Base-by-base conservation (phyloP, 2,113 vertebrate genomes). In the Pluvialis apricaria region DNA sequence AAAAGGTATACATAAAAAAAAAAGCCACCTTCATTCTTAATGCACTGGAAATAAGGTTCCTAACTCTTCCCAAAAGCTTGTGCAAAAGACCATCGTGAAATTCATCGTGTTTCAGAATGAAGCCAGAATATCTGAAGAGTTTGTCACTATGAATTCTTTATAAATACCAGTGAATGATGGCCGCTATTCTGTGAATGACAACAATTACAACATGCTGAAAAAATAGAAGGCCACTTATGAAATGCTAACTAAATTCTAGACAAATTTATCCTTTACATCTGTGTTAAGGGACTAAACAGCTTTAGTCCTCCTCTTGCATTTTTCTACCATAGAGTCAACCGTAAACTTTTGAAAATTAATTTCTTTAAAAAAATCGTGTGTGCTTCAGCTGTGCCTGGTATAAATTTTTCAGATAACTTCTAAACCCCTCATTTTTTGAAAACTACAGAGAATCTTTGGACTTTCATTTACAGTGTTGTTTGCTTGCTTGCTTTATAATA, bases 331-430 rank as follows among this genome's bases (percentile, higher is more conserved):
- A 51, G 45, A 76, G 57, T 66, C 32, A 31, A 45, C n/a, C 1
- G 1, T 51, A 36, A 72, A 36, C 18, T 61, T 40, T 12, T 57
- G 36, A 88, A 61, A 76, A 40, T 32, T 31, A 0, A 22, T 24
- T 5, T 45, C 80, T 72, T 32, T 49, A 4, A 13, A 55, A 34
- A 34, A 69, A 42, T 19, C 5, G 0, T 8, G 2, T 0, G 0
- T 62, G 32, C 16, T 77, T 54, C 14, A 73, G 34, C 36, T 52
- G 58, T 47, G 64, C 31, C 38, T 47, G 28, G 11, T 29, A 21
- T 44, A 38, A n/a, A 28, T 65, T 68, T 82, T 84, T 28, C 34
- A 42, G 25, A 3, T 73, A 36, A 55, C 24, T 82, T 81, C 51
- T 19, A 65, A 90, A 75, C 49, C 36, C 21, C 6, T 55, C 8